Evolutionary conservation across 2,888 invertebrate species (phyloP).

Genomic region (Metallyticus violacea): DNA sequence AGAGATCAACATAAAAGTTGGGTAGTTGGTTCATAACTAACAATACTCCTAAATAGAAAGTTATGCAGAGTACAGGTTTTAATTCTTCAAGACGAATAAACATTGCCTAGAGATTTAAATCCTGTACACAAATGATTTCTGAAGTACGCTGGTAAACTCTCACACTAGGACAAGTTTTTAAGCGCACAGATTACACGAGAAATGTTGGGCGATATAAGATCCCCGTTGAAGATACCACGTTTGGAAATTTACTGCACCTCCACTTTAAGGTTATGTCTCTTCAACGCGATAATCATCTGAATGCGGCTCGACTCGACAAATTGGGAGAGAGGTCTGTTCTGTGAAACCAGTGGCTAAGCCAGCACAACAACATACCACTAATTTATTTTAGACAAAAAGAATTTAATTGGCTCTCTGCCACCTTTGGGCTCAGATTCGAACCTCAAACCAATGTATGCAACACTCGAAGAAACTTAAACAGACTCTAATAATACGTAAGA

Average conservation of each 20-base stretch:
- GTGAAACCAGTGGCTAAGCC: neutral
- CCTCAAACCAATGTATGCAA: no score
- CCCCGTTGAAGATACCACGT: neutral
- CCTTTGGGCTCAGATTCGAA: neutral
- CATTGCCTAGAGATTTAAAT: no score
- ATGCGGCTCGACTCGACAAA: neutral
- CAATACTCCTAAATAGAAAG: no score
- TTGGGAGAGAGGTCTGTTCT: no score
- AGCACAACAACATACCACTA: neutral
- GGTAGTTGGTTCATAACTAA: no score
- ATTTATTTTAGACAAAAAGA: neutral
- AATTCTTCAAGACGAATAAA: no score
- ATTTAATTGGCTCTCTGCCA: neutral
- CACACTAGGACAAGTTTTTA: neutral
- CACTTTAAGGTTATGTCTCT: neutral
- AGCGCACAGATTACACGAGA: neutral
- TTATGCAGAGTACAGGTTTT: no score
- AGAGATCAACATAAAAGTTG: no score
- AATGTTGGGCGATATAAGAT: neutral
- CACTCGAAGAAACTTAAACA: no score
- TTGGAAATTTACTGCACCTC: neutral
- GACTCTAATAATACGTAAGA: no score
- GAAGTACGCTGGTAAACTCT: no score
- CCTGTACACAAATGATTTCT: no score
- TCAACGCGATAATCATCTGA: neutral